Percentiles rank a stretch among this genome's conserved stretches.
These are phyloP conservation scores for Brachynemurus nebulosus DNA, from an alignment of 2,888 invertebrate genomes.

Conservation along the genomic window DNA sequence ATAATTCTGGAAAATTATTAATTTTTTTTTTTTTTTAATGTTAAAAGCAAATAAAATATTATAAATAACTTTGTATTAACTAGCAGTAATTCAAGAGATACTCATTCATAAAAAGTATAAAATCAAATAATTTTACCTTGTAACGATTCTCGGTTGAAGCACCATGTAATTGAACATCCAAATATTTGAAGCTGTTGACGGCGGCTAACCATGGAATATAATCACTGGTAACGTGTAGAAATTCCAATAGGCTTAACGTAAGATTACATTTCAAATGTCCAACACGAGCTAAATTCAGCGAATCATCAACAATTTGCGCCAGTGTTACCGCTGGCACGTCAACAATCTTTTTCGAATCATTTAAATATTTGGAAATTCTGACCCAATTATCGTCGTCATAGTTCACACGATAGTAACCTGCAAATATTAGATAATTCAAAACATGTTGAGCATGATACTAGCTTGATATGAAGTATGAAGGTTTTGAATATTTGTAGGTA, in stretches of 20 bases:
- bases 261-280: background rate
- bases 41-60: too few relatives aligned
- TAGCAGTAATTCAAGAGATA: too few relatives aligned
- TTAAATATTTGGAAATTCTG: background rate
- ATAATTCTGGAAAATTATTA: too few relatives aligned
- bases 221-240: background rate
- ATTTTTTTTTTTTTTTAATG: too few relatives aligned
- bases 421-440: too few relatives aligned
- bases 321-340: background rate
- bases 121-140: background rate
- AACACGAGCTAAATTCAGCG: background rate
- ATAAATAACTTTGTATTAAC: too few relatives aligned
- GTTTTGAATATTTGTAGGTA: too few relatives aligned
- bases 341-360: background rate
- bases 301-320: background rate
- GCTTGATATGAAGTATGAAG: too few relatives aligned
- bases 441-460: too few relatives aligned
- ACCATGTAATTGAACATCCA: background rate
- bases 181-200: conserved; percentile 13
- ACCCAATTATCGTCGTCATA: background rate
- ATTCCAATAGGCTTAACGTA: background rate
- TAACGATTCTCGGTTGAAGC: background rate
- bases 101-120: too few relatives aligned
- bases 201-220: conserved; percentile 1
- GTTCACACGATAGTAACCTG: background rate